These are phyloP conservation scores for Alexandromys fortis DNA, from an alignment of 2,113 vertebrate genomes.

Conservation along the genomic window DNA sequence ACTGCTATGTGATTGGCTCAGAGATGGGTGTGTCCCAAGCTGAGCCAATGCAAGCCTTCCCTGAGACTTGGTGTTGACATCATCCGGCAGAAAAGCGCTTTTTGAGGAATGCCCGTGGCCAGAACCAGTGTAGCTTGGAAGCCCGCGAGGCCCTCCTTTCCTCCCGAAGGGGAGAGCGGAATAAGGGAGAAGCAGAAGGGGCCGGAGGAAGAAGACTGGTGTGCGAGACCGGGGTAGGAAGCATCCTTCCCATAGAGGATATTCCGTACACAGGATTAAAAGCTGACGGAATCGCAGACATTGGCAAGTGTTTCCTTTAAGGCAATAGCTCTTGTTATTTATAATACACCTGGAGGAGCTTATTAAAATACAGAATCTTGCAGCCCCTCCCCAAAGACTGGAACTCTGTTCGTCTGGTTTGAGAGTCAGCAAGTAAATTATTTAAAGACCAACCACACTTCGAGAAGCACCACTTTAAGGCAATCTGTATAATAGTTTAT, in stretches of 20 bases:
- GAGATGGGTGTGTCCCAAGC: background rate
- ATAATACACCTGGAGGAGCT: too few species aligned
- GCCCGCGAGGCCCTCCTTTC: background rate
- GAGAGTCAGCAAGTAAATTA: background rate
- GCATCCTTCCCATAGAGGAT: background rate
- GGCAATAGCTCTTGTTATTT: background rate
- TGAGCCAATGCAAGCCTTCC: conserved; percentile 36
- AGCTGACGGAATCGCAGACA: background rate
- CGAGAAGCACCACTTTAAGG: background rate
- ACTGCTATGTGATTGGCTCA: background rate
- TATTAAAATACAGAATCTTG: background rate
- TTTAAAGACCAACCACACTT: background rate
- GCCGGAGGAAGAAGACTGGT: too few species aligned
- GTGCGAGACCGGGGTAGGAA: background rate
- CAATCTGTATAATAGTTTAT: background rate
- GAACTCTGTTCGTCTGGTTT: background rate
- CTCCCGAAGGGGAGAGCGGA: background rate
- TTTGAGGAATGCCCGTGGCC: background rate
- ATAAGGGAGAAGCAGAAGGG: background rate
- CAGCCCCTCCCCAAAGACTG: background rate
- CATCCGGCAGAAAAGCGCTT: background rate
- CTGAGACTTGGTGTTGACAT: background rate
- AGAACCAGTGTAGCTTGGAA: background rate
- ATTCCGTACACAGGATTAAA: background rate
- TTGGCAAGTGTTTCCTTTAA: background rate